Evolutionary conservation across 2,113 vertebrate species (phyloP).

Genomic region (Agapornis roseicollis): DNA sequence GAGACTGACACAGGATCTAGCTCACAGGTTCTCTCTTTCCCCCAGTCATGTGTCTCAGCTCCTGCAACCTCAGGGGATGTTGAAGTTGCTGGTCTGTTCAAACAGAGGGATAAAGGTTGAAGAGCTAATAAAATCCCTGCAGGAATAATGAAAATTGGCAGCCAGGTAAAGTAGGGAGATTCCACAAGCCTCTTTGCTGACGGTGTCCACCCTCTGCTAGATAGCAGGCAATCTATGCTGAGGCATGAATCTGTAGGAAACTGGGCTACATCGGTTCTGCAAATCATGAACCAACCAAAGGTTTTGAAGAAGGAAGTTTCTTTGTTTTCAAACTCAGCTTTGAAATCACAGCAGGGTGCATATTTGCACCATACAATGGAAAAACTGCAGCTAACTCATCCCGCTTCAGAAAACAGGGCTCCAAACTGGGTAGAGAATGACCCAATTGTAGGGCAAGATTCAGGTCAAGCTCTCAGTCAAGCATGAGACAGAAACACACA

Average conservation of each 20-base stretch:
- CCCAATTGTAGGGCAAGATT: conserved; percentile 18
- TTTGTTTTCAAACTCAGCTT: background rate
- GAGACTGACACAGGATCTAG: background rate
- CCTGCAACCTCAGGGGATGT: background rate
- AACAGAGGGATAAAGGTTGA: background rate
- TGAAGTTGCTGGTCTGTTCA: background rate
- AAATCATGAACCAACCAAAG: accelerated
- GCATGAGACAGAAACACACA: background rate
- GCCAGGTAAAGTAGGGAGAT: background rate
- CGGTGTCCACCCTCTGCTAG: background rate
- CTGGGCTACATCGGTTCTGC: background rate
- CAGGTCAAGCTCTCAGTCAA: conserved; percentile 24
- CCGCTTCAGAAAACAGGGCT: background rate
- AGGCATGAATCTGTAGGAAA: background rate
- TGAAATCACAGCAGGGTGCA: background rate
- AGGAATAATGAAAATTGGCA: background rate
- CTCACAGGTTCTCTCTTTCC: background rate
- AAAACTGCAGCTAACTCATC: background rate
- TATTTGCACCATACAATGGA: background rate
- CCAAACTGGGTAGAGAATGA: background rate
- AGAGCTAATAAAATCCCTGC: background rate
- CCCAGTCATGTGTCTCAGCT: background rate
- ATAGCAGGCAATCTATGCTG: accelerated
- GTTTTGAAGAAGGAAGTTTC: background rate
- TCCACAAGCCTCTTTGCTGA: background rate